Conservation (phyloP, 1,140 invertebrate genomes). For the Drosophila miranda region DNA sequence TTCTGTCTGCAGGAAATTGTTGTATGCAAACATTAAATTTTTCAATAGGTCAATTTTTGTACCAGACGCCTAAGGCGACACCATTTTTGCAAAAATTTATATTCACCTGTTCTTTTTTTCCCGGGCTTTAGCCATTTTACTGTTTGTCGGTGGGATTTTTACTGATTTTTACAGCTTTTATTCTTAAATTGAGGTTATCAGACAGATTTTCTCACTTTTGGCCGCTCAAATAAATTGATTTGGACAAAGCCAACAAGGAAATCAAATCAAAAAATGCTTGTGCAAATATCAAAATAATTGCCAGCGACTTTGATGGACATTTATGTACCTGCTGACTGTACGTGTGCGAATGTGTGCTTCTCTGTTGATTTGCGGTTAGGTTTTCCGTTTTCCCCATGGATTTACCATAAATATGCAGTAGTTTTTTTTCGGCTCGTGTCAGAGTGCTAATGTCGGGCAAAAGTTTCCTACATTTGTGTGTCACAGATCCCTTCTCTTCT, state of each 20-base stretch:
- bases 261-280: slow-evolving; percentile 42
- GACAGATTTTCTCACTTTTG: slow-evolving; percentile 59
- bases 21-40: slow-evolving; percentile 75
- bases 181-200: slow-evolving; percentile 40
- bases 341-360: slow-evolving; percentile 12
- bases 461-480: slow-evolving; percentile 19
- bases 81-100: slow-evolving; percentile 32
- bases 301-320: slow-evolving; percentile 34
- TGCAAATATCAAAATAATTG: slow-evolving; percentile 48
- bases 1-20: slow-evolving; percentile 65
- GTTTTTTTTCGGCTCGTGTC: slow-evolving; percentile 19
- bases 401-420: slow-evolving; percentile 18
- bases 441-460: slow-evolving; percentile 7
- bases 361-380: slow-evolving; percentile 33
- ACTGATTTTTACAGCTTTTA: slow-evolving; percentile 5
- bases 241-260: slow-evolving; percentile 26
- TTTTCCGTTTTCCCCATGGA: slow-evolving; percentile 14
- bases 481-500: neutral
- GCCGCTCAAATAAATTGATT: slow-evolving; percentile 44
- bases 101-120: slow-evolving; percentile 21
- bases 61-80: slow-evolving; percentile 18
- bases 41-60: slow-evolving; percentile 64
- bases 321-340: slow-evolving; percentile 36
- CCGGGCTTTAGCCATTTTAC: slow-evolving; percentile 28
- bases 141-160: slow-evolving; percentile 22